Percentiles rank a stretch among this genome's conserved stretches.
phyloP scores from a whole-genome alignment of 2,888 invertebrate species.

The Pristionchus fissidentatus region DNA sequence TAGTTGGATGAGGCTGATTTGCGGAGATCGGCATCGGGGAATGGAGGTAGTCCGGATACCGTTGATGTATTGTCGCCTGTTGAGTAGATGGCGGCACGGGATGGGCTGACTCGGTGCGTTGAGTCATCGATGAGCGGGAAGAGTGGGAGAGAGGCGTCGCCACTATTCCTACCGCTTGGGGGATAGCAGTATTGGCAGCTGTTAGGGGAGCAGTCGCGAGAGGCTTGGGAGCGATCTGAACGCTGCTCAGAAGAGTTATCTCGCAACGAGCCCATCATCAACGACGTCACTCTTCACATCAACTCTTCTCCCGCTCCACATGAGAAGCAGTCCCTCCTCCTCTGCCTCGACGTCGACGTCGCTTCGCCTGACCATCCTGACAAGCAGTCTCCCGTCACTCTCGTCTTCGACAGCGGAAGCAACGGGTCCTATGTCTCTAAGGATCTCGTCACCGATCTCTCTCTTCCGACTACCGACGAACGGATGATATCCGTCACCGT shows the following conservation, averaged over 20 bases:
- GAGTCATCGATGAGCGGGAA: neutral
- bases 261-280: neutral
- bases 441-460: neutral
- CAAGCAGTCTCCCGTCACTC: neutral
- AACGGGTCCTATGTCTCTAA: neutral
- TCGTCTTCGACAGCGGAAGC: neutral
- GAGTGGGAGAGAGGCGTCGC: neutral
- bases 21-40: no score
- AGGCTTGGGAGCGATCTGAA: neutral
- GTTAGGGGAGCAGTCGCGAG: neutral
- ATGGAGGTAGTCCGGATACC: neutral
- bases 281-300: slow-evolving; percentile 16
- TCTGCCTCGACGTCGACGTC: slow-evolving; percentile 8
- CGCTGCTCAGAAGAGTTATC: neutral
- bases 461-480: neutral
- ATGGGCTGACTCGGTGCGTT: neutral
- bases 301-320: neutral
- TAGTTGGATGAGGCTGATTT: neutral
- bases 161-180: no score
- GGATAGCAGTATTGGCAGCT: neutral
- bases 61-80: neutral
- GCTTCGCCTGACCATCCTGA: neutral
- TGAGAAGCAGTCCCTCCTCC: neutral
- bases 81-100: neutral
- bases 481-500: neutral